These are phyloP conservation scores for Isichthys henryi DNA, from an alignment of 2,113 vertebrate genomes.

Conservation along the genomic window DNA sequence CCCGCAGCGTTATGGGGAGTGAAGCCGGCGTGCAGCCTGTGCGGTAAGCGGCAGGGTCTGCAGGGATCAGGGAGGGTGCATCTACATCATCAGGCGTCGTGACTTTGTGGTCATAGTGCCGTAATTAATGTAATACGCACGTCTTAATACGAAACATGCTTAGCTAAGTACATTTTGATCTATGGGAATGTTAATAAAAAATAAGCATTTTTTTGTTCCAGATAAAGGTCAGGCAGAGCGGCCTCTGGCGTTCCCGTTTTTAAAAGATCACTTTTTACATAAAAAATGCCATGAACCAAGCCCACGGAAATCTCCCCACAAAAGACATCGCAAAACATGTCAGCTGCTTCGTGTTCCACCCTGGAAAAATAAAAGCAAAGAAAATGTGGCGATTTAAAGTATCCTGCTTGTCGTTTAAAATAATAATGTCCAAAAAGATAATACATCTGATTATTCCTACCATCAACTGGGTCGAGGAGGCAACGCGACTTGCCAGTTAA, in stretches of 20 bases:
- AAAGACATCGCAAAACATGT: not conserved
- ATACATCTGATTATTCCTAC: slow-evolving; percentile 2
- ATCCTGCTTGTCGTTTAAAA: not conserved
- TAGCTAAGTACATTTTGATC: not conserved
- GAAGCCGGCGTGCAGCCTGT: no score
- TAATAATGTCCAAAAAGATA: not conserved
- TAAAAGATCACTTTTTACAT: slow-evolving; percentile 7
- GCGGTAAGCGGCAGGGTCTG: no score
- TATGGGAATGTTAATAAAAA: not conserved
- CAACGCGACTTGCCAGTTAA: not conserved
- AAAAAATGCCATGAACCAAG: not conserved
- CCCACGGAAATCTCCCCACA: not conserved
- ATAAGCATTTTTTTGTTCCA: not conserved
- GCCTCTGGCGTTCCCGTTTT: not conserved
- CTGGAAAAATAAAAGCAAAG: not conserved
- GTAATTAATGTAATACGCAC: not conserved
- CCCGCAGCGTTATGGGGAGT: no score
- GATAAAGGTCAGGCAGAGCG: slow-evolving; percentile 11
- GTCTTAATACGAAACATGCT: not conserved
- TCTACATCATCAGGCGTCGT: not conserved
- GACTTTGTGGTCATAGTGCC: not conserved
- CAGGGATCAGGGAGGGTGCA: no score
- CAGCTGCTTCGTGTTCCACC: not conserved
- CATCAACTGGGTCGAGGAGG: slow-evolving; percentile 1
- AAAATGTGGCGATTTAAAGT: not conserved